These are phyloP conservation scores for Merops nubicus DNA, from an alignment of 2,113 vertebrate genomes.

Conservation along the genomic window DNA sequence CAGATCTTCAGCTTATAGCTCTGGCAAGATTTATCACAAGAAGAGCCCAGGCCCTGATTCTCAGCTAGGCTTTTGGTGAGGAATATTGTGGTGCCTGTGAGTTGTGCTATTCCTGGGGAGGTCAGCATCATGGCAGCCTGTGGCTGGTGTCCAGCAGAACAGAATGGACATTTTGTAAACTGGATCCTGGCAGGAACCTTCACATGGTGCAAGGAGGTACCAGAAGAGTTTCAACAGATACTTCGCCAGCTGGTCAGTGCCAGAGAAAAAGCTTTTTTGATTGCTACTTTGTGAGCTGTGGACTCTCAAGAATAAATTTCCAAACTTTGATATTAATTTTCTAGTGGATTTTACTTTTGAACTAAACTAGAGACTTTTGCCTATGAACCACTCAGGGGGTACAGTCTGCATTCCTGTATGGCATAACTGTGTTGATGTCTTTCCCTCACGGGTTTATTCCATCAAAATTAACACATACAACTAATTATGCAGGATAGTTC, in stretches of 20 bases:
- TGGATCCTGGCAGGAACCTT: background rate
- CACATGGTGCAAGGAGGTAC: background rate
- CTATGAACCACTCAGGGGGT: background rate
- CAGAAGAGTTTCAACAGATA: background rate
- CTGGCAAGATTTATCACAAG: background rate
- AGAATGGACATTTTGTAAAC: accelerated
- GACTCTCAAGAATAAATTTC: background rate
- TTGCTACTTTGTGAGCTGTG: background rate
- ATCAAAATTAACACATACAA: background rate
- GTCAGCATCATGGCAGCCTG: accelerated
- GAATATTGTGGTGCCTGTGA: background rate
- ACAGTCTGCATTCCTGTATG: background rate
- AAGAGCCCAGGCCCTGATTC: background rate
- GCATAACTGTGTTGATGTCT: background rate
- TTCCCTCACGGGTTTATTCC: background rate
- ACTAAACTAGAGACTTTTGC: background rate
- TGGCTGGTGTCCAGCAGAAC: background rate
- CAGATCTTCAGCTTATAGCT: background rate
- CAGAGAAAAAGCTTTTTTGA: background rate
- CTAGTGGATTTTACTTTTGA: background rate
- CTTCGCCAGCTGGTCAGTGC: background rate
- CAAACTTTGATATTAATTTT: background rate
- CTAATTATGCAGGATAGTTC: background rate
- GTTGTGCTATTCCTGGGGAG: background rate
- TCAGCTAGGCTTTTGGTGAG: background rate